Base-by-base conservation (phyloP, 2,888 invertebrate species). In the Alitta virens region DNA sequence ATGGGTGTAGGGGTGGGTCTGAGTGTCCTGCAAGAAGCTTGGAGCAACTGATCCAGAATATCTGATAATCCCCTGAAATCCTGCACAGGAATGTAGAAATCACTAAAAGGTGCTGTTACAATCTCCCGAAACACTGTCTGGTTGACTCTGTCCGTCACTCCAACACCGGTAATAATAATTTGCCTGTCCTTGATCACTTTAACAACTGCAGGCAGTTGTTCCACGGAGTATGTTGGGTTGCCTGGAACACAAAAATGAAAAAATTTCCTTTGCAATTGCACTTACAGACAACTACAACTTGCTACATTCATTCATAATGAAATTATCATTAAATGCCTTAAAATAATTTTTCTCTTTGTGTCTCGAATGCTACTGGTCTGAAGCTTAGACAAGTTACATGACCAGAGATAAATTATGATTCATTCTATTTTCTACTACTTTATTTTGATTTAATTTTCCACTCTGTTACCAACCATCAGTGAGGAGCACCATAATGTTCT, bases 381-480 rank as follows among this genome's bases (percentile, higher is more conserved):
- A n/a, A n/a, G n/a, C n/a, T n/a, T n/a, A n/a, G n/a, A n/a, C n/a
- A n/a, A n/a, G n/a, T n/a, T n/a, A n/a, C n/a, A n/a, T n/a, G n/a
- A n/a, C n/a, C n/a, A n/a, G n/a, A n/a, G n/a, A n/a, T n/a, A n/a
- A n/a, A n/a, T n/a, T n/a, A n/a, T n/a, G n/a, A n/a, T n/a, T n/a
- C n/a, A n/a, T n/a, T n/a, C n/a, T n/a, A n/a, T n/a, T n/a, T n/a
- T n/a, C n/a, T n/a, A n/a, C n/a, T n/a, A n/a, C n/a, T n/a, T n/a
- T n/a, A n/a, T n/a, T n/a, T n/a, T n/a, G n/a, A n/a, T n/a, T n/a
- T n/a, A n/a, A n/a, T n/a, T n/a, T n/a, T n/a, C n/a, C n/a, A n/a
- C n/a, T n/a, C n/a, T n/a, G n/a, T n/a, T n/a, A n/a, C n/a, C n/a
- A 1, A 57, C 60, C 68, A 40, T 68, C 68, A 16, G 68, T 68